Evolutionary conservation across 1,140 invertebrate genomes (phyloP), one percentile per base, ranked within the genome.

Genomic region (Dreissena rostriformis): DNA sequence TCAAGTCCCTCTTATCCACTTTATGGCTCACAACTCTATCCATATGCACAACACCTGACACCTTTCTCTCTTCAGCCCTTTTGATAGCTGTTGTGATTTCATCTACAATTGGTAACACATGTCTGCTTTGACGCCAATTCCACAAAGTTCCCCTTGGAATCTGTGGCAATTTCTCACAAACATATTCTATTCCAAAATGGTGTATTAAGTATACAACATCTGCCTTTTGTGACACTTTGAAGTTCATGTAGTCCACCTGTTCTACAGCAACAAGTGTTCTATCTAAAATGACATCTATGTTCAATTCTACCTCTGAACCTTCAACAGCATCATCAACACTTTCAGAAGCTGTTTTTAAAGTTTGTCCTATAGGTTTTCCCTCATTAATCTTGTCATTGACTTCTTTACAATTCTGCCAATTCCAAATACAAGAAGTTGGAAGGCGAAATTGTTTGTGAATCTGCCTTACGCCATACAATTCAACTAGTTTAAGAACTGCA

Each of bases 121-220:
- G 71, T 52, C 49, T 82, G 49, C 73, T 82, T n/a, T 82, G 80
- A 24, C 80, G 39, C 80, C 80, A 82, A 55, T 82, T 82, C 80
- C 80, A 82, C 7, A 82, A 49, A 4, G 72, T 82, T 55, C 80
- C 80, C 53, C 80, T 22, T 0, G 80, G 80, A 24, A 82, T 73
- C 19, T 82, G 80, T 22, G 80, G 80, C 2, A 82, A 39, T 39
- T 82, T 82, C 53, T 82, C 80, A 75, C 80, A 82, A 24, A 82
- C 72, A 19, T 82, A 82, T 8, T 72, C 80, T 49, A 74, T n/a
- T 0, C 80, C 80, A 75, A 82, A 82, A 82, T 82, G 80, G n/a
- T 75, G 26, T 22, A 74, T 74, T 26, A 82, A 52, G 68, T 49
- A 75, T 19, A 82, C 80, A 12, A 75, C 51, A 68, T 82, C 72